Evolutionary conservation across 1,140 invertebrate genomes (phyloP).

Genomic region (Caerostris darwini): DNA sequence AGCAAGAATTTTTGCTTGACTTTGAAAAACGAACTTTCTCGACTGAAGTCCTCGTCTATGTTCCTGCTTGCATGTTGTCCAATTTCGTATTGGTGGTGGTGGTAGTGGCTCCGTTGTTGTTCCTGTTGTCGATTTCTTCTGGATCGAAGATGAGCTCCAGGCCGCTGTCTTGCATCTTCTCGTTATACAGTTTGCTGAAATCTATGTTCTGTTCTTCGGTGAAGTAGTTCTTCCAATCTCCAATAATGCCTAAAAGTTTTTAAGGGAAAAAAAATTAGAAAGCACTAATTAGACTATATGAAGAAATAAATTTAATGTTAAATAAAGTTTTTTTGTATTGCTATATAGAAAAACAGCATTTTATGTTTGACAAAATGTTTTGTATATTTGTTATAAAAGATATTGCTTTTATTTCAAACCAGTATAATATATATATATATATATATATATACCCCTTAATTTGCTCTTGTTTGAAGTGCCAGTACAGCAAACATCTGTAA

Average conservation of each 20-base stretch:
- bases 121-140: conserved; percentile 64
- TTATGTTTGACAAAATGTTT: no score
- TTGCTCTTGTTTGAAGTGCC: no score
- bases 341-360: no score
- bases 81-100: background rate
- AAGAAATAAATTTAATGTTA: no score
- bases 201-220: conserved; percentile 84
- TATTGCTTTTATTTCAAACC: no score
- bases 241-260: conserved; percentile 84
- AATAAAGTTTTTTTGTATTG: no score
- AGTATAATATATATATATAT: no score
- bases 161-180: conserved; percentile 68
- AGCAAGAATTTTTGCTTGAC: background rate
- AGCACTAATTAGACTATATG: no score
- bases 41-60: background rate
- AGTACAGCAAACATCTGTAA: no score
- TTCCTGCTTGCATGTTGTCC: conserved; percentile 15
- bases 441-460: no score
- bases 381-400: no score
- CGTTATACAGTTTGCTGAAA: conserved; percentile 85
- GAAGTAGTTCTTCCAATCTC: conserved; percentile 93
- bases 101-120: conserved; percentile 43
- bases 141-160: conserved; percentile 70
- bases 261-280: background rate
- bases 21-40: conserved; percentile 17